Base-by-base conservation (phyloP, 1,140 invertebrate genomes). In the Neelides sp. region DNA sequence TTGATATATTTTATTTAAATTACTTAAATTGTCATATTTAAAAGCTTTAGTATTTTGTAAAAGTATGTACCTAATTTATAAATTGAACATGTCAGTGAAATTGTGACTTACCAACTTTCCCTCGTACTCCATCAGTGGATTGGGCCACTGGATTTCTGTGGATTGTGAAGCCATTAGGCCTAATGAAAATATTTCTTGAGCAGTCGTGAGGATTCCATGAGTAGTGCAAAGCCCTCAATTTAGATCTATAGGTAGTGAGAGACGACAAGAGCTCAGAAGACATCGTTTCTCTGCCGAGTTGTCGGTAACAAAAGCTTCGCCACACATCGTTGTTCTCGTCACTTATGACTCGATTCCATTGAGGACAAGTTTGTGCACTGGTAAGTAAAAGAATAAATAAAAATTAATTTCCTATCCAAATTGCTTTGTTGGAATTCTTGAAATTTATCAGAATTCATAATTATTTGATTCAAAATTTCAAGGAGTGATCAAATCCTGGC, bases 81-180 rank as follows among this genome's bases (percentile, higher is more conserved):
- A n/a, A n/a, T n/a, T n/a, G n/a, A n/a, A n/a, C 7, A 42, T 50
- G 22, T 30, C n/a, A 35, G 30, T 35, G 2, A 7, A 24, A 41
- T 43, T 34, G 26, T 27, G 30, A 50, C 26, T 43, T 52, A 59
- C 63, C 75, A 62, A 95, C 85, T 77, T 95, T 96, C 12, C 85
- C 86, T 65, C 92, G 75, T 46, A 91, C 85, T 26, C 87, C 92
- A 73, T 98, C 95, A 47, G 95, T 98, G 72, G 90, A 96, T 71
- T 98, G 95, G 24, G 95, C 94, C 23, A 98, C 87, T 27, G 95
- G 94, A 72, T 98, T 97, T 71, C 89, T 78, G 73, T 98, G 93
- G 57, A 98, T 72, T 5, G 93, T 98, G 66, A 98, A 98, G 44
- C 90, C 92, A 73, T 95, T 96, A 19, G 87, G 78, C 74, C 95